A percentile compares a stretch with the other conserved stretches of the same genome.
Evolutionary conservation across 2,888 invertebrate species (phyloP).

Genomic region (Hymenopus coronatus): DNA sequence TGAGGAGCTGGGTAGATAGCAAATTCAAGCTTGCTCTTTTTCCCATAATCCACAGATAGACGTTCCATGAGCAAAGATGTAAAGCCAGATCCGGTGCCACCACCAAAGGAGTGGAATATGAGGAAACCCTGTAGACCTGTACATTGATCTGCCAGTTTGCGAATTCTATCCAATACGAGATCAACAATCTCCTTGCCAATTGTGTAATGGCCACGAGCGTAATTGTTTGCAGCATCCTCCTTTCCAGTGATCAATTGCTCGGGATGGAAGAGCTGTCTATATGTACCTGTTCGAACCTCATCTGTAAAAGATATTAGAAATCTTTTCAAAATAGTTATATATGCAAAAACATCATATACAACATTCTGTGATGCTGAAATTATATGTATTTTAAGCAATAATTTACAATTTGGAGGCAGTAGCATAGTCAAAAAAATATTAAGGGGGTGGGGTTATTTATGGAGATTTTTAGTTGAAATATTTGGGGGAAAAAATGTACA

Average conservation of each 20-base stretch:
- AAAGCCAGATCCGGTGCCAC: conserved; percentile 77
- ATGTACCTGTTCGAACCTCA: conserved; percentile 90
- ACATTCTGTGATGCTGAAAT: too few relatives aligned
- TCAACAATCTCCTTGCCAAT: conserved; percentile 94
- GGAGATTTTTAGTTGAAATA: too few relatives aligned
- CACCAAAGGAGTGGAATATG: conserved; percentile 46
- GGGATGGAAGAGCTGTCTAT: conserved; percentile 94
- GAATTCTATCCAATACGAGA: conserved; percentile 80
- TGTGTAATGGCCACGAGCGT: conserved; percentile 96
- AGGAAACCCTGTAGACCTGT: conserved; percentile 68
- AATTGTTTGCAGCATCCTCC: conserved; percentile 97
- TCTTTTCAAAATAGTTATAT: too few relatives aligned
- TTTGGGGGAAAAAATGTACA: too few relatives aligned
- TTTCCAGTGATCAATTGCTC: conserved; percentile 96
- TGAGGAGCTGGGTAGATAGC: conserved; percentile 94
- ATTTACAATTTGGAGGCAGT: too few relatives aligned
- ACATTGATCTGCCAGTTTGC: conserved; percentile 87
- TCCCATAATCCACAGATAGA: conserved; percentile 92
- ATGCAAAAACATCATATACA: too few relatives aligned
- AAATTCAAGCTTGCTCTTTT: conserved; percentile 94
- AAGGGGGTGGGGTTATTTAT: too few relatives aligned
- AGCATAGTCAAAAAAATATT: too few relatives aligned
- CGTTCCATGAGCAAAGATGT: conserved; percentile 74
- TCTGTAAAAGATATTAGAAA: conserved; percentile 48
- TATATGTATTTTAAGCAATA: too few relatives aligned